A percentile compares a stretch with the other conserved stretches of the same genome.
These are phyloP conservation scores for Rhea americana DNA, from an alignment of 2,113 vertebrate species.

Conservation along the genomic window DNA sequence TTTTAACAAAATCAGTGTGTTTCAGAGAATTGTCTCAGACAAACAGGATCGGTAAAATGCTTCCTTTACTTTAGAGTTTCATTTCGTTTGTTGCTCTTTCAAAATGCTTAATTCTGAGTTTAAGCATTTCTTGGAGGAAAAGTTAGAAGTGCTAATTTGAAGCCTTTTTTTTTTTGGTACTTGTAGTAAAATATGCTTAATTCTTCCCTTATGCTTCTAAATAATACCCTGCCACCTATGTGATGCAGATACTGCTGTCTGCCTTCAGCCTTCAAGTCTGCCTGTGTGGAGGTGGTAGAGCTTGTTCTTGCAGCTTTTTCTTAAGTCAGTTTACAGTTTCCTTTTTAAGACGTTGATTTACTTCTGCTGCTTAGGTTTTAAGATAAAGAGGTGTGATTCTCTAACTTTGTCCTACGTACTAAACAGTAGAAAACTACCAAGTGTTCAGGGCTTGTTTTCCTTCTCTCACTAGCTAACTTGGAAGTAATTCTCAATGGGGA, in stretches of 20 bases:
- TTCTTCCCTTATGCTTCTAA: not conserved
- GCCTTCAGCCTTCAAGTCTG: not conserved
- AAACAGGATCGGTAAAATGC: not conserved
- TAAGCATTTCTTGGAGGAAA: not conserved
- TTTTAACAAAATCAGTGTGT: not conserved
- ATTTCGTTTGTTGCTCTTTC: not conserved
- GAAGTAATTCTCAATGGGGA: not conserved
- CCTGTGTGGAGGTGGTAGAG: too few relatives aligned
- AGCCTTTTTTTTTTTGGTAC: not conserved
- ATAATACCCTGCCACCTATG: not conserved
- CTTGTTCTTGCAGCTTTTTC: not conserved
- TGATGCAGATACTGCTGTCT: too few relatives aligned
- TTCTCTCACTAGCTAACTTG: not conserved
- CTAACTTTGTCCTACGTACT: not conserved
- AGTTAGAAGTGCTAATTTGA: not conserved
- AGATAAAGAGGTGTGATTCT: not conserved
- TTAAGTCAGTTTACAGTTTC: not conserved
- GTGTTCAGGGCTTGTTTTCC: accelerated
- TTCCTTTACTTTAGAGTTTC: not conserved
- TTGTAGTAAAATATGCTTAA: too few relatives aligned
- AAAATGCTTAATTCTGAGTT: too few relatives aligned
- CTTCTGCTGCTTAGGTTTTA: not conserved
- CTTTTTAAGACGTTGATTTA: not conserved
- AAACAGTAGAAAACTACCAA: not conserved
- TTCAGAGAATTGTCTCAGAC: not conserved